These are phyloP conservation scores for Urocyon cinereoargenteus DNA, from an alignment of 2,797 vertebrate genomes.

Conservation along the genomic window DNA sequence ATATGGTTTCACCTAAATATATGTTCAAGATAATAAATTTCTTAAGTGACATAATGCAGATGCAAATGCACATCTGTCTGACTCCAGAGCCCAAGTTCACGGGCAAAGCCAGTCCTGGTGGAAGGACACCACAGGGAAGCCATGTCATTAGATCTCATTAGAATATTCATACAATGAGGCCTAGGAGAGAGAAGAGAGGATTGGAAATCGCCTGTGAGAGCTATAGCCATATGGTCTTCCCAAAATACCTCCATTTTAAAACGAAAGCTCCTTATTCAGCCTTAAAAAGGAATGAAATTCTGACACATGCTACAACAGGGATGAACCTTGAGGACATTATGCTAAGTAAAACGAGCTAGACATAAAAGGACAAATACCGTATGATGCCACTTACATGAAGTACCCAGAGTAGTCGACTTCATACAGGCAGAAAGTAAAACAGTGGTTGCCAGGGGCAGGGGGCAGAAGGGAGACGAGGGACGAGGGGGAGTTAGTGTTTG, in stretches of 20 bases:
- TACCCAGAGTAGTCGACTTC: background rate
- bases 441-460: background rate
- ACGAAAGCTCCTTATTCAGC: conserved; percentile 65
- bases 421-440: background rate
- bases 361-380: background rate
- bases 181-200: background rate
- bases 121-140: background rate
- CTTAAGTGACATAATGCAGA: background rate
- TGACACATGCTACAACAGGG: conserved; percentile 38
- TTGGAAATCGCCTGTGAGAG: conserved; percentile 46
- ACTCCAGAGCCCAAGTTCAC: conserved; percentile 42
- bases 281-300: conserved; percentile 58
- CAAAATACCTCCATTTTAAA: conserved; percentile 69
- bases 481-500: background rate
- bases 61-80: background rate
- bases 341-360: conserved; percentile 8
- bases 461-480: no score
- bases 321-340: conserved; percentile 38
- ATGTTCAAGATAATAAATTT: background rate
- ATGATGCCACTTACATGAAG: background rate
- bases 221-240: conserved; percentile 62
- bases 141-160: conserved; percentile 36
- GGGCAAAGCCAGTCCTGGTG: conserved; percentile 25
- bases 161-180: conserved; percentile 41
- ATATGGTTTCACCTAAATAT: background rate